Conservation (phyloP, 2,797 vertebrate species). For the Falco concolor region DNA sequence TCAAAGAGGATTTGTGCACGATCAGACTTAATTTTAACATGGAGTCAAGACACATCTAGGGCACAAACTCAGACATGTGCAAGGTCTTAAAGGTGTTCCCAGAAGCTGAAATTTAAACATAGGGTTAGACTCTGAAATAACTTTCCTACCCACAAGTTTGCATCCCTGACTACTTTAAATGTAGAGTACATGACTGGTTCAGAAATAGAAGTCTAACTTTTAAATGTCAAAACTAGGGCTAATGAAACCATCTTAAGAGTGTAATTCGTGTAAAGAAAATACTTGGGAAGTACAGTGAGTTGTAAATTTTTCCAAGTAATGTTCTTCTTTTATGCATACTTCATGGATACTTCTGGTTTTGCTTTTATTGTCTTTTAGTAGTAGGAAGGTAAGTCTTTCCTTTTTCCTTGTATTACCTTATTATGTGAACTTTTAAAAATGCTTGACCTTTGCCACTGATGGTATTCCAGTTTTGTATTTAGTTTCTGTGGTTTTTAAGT, state of each 20-base stretch:
- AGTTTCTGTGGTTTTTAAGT: neutral
- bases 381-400: neutral
- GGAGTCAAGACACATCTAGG: neutral
- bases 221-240: neutral
- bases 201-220: neutral
- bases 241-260: neutral
- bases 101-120: neutral
- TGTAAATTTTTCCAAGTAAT: neutral
- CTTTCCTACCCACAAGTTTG: neutral
- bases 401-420: neutral
- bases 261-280: neutral
- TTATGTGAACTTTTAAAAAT: neutral
- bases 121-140: neutral
- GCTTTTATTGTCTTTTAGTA: neutral
- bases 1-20: neutral
- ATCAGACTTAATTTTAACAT: neutral
- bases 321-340: neutral
- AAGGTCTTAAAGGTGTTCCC: neutral
- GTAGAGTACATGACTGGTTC: neutral
- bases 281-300: neutral
- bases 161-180: neutral
- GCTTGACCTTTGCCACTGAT: neutral
- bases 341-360: neutral
- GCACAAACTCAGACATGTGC: accelerated
- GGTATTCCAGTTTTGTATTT: neutral